Base-by-base conservation (phyloP, 2,888 invertebrate genomes). In the Xestia ashworthii region DNA sequence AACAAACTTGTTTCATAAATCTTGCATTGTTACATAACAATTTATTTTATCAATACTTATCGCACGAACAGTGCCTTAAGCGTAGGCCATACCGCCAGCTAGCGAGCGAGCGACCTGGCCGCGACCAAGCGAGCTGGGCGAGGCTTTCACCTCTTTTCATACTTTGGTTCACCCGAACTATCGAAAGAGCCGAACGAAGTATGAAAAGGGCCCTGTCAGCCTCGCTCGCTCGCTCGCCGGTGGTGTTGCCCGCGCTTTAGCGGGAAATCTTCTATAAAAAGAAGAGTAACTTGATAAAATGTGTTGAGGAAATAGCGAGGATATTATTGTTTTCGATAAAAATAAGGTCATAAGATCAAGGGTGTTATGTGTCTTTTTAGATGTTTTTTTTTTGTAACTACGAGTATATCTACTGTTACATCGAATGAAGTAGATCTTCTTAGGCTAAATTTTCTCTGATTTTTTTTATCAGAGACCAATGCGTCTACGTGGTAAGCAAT, bases 311-410 rank as follows among this genome's bases (percentile, higher is more conserved):
- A 76, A 76, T 66, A 41, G 25, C 22, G 25, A 76, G 12, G 55
- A 58, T n/a, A 22, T 76, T 50, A 50, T 50, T 66, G 0, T 76
- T 66, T 65, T 22, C 22, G 32, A 25, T 46, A 76, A 48, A 75
- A 55, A 64, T 68, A 44, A 58, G 71, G 48, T 38, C 46, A 44
- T n/a, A 32, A 58, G 8, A 53, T 77, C 62, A 64, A 64, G 48
- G n/a, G 78, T 77, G 32, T 60, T 50, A 32, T 22, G 32, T 64
- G 19, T 46, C 19, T 46, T 6, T 58, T 44, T 16, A 16, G 16
- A 60, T 19, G 58, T 46, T 2, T n/a, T 46, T 2, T n/a, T 68
- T 38, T 38, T 65, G 32, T n/a, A n/a, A 65, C 16, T 8, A 19
- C 32, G 16, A 19, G 32, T 16, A 9, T 19, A 1, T 60, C 19